Base-by-base conservation (phyloP, 2,797 vertebrate genomes). In the Gallinago solitaria region DNA sequence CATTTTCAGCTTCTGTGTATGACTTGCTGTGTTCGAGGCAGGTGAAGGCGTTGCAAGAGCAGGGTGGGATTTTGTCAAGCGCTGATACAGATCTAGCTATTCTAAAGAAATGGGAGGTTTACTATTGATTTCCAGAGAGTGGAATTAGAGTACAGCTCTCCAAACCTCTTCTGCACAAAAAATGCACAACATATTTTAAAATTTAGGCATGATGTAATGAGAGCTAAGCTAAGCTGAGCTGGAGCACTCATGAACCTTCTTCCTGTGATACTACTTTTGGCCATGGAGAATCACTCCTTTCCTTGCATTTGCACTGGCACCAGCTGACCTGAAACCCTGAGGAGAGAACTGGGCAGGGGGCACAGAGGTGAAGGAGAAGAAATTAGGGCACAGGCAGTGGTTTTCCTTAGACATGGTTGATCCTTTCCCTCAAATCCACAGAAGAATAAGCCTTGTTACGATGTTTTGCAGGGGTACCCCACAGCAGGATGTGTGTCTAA, bases 1-100 rank as follows among this genome's bases (percentile, higher is more conserved):
- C 23, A 4, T 70, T 90, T 63, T 50, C 69, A 32, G 9, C 14
- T 57, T 2, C 3, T 0, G 1, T 48, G 12, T 25, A 0, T 27
- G 74, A 47, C 1, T 6, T 9, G 9, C 10, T 17, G 35, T 47
- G 69, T 61, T 47, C 41, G 30, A 87, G 77, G 59, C 48, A 68
- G 35, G 8, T 30, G 41, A 65, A 80, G 70, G 21, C n/a, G n/a
- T 14, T 69, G 54, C 37, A 65, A 3, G 47, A 37, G 23, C n/a
- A 51, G 32, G 33, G n/a, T 14, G 56, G 17, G 64, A 27, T 84
- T 82, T 76, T 48, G 51, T 28, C 37, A 61, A 45, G 9, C 16
- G 8, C 27, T 35, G 21, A 11, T 43, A 9, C 0, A 59, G 51
- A 64, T 57, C 13, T 54, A 53, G 7, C 37, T 71, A 63, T 75